Conservation (phyloP, 1,140 invertebrate species). For the Samia ricini region DNA sequence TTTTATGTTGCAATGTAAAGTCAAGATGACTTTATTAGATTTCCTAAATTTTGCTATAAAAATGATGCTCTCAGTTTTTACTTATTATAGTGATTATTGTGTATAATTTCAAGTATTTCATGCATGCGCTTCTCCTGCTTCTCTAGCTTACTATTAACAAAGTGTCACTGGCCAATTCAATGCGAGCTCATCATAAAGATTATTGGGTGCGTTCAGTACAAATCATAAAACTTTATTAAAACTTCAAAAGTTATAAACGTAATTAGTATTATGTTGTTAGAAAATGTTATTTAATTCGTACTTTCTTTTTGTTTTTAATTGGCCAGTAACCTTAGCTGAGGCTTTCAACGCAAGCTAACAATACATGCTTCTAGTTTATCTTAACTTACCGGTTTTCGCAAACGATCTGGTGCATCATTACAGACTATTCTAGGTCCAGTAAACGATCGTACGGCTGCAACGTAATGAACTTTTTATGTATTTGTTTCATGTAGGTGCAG, state of each 20-base stretch:
- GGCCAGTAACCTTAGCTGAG: neutral
- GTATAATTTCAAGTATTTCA: too few species aligned
- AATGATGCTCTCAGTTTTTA: too few species aligned
- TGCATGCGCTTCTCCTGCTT: too few species aligned
- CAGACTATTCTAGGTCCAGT: too few species aligned
- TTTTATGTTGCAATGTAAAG: too few species aligned
- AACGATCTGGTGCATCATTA: too few species aligned
- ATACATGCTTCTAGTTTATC: neutral
- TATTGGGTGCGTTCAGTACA: constrained; percentile 49
- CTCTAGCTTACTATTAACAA: neutral
- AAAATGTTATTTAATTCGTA: constrained; percentile 14
- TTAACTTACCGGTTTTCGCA: neutral
- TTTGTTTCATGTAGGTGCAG: neutral
- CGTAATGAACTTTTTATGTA: too few species aligned
- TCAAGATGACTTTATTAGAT: too few species aligned
- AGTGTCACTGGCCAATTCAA: constrained; percentile 22
- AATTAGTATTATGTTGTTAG: constrained; percentile 38
- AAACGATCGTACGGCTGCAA: too few species aligned
- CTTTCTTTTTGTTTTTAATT: constrained; percentile 17
- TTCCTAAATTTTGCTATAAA: too few species aligned
- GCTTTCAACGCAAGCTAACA: neutral
- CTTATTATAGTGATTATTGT: too few species aligned
- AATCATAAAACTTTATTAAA: constrained; percentile 64
- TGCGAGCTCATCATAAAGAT: constrained; percentile 34
- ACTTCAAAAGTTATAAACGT: constrained; percentile 46